Conservation (phyloP, 2,888 invertebrate genomes). For the Xestia ashworthii region DNA sequence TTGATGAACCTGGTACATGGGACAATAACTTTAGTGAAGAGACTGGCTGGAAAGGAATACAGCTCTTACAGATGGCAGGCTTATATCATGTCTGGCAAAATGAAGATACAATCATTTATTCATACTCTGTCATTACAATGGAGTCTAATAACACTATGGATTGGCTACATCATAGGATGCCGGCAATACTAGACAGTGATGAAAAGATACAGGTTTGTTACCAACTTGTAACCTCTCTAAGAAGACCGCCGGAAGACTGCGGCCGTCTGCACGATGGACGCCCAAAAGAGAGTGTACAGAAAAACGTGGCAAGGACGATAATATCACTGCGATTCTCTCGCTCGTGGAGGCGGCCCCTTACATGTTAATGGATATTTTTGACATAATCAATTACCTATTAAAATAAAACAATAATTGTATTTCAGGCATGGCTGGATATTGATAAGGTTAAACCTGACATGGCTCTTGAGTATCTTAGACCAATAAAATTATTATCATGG, state of each 20-base stretch:
- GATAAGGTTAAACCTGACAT: constrained; percentile 87
- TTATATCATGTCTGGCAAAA: constrained; percentile 93
- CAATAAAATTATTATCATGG: constrained; percentile 90
- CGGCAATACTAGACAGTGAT: constrained; percentile 93
- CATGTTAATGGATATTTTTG: not conserved
- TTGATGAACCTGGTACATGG: constrained; percentile 91
- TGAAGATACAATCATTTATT: constrained; percentile 91
- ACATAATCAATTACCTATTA: not conserved
- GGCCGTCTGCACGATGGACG: too few species aligned
- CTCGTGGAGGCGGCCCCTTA: too few species aligned
- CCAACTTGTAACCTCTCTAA: not conserved
- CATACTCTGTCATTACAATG: constrained; percentile 95
- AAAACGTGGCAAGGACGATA: too few species aligned
- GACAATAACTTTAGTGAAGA: constrained; percentile 85
- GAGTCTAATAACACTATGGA: constrained; percentile 92
- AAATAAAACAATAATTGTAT: constrained; percentile 37
- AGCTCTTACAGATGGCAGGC: constrained; percentile 94
- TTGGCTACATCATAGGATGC: constrained; percentile 95
- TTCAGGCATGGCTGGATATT: constrained; percentile 93
- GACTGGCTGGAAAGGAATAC: constrained; percentile 91
- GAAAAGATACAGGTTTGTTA: constrained; percentile 91
- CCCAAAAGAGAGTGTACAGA: too few species aligned
- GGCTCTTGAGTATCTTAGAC: constrained; percentile 90
- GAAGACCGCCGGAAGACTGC: too few species aligned
- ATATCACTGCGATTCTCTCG: too few species aligned